Evolutionary conservation across 2,797 vertebrate genomes (phyloP), one percentile per base, ranked within the genome.

Genomic region (Eutrigla gurnardus): DNA sequence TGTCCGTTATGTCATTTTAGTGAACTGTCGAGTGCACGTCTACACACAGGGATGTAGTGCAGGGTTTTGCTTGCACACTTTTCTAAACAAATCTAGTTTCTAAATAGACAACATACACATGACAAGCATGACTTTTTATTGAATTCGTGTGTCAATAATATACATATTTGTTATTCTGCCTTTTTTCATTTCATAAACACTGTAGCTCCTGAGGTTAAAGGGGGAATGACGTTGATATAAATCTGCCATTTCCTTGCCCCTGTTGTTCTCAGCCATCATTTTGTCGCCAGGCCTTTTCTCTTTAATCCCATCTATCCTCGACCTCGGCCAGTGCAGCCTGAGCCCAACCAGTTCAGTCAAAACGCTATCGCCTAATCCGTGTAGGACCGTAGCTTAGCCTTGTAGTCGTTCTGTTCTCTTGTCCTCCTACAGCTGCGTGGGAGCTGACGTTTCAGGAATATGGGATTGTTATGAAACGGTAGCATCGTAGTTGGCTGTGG

Each of bases 241-340:
- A 61, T 75, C 57, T 63, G 7, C n/a, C 18, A 2, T 46, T 64
- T 63, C 37, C 13, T 35, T 37, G 9, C 35, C 37, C 11, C 49
- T 63, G 43, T 73, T 80, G 36, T 45, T 71, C 37, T 70, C 46
- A 59, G 36, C 45, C 37, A 32, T 58, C 43, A 25, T 61, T 62
- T 70, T 71, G 25, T 45, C 54, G 53, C 53, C 50, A 71, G n/a
- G 40, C 67, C 53, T 50, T 14, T 59, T 65, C 57, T 39, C 66
- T 86, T 45, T 90, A 84, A 85, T 84, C 82, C 73, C 68, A 64
- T 86, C 68, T 73, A 45, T 83, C 66, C 64, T 77, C 49, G 35
- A 74, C 49, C 57, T 67, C 13, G 32, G 54, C 36, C 69, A 4
- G 53, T 25, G 47, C 25, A 65, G 66, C 54, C 53, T 46, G 61